Base-by-base conservation (phyloP, 2,113 vertebrate species). In the Nannobrachium achirus region DNA sequence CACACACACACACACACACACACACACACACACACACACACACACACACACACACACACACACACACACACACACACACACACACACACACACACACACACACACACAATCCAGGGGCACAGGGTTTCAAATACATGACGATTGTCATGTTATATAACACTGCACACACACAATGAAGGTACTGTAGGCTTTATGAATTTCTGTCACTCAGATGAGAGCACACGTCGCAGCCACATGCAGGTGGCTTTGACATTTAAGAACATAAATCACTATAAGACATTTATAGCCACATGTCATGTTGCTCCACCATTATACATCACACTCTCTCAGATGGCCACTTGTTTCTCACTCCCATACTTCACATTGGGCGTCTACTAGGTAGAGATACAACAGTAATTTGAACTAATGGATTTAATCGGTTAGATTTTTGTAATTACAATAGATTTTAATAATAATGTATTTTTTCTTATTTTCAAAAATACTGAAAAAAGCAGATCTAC, bases 161-260 rank as follows among this genome's bases (percentile, higher is more conserved):
- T 4, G 3, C 19, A 46, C 49, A 48, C 64, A 46, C 33, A 48
- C 46, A 48, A 48, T 48, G 46, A 63, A 56, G 10, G 49, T 11
- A 33, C 25, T 33, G 51, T 14, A 13, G 19, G 8, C n/a, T 69
- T 44, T 61, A 70, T 10, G 6, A 33, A 16, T 41, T 62, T 40
- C 46, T 10, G 8, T 40, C 20, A 1, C 39, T 40, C 13, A 18
- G 16, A 56, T 61, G 44, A 44, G 65, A 10, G 13, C 15, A 59
- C 56, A 41, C 38, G 63, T 63, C 65, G 25, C 19, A 46, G 39
- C 7, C 46, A 46, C 38, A 69, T 33, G 42, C 56, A 73, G 53
- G 44, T 58, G 20, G 56, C 50, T 40, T 25, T 67, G 20, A 59
- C 19, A 18, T 66, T 42, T 38, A 9, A 65, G 8, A 16, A 19